A percentile compares a stretch with the other conserved stretches of the same genome.
These are phyloP conservation scores for Drosophila lacteicornis DNA, from an alignment of 1,140 invertebrate genomes.

Conservation along the genomic window DNA sequence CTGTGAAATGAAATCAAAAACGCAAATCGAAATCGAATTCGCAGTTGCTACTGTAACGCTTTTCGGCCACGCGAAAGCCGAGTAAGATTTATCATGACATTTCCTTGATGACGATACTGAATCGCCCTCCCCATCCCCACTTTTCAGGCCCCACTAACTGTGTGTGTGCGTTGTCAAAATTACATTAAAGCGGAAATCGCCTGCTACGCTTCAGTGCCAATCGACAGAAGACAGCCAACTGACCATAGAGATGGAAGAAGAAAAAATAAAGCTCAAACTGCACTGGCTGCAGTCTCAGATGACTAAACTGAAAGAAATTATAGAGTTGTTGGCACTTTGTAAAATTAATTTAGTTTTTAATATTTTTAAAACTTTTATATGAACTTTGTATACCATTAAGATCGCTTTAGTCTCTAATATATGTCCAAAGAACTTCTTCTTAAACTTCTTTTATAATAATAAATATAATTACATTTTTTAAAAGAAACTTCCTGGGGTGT, in stretches of 20 bases:
- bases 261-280: conserved; percentile 19
- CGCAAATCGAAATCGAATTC: conserved; percentile 55
- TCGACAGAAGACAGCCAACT: conserved; percentile 39
- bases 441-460: too few species aligned
- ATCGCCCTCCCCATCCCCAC: background rate
- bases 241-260: conserved; percentile 21
- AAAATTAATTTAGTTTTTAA: background rate
- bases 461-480: too few species aligned
- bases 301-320: conserved; percentile 13
- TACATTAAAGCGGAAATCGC: conserved; percentile 80
- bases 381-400: too few species aligned
- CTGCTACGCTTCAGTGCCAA: conserved; percentile 69
- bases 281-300: conserved; percentile 36
- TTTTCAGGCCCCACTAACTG: background rate
- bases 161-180: conserved; percentile 73
- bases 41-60: conserved; percentile 70
- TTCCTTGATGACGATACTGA: conserved; percentile 60
- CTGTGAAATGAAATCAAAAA: conserved; percentile 46
- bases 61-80: conserved; percentile 49
- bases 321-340: background rate
- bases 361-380: background rate
- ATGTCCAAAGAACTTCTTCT: too few species aligned
- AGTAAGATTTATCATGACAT: conserved; percentile 72
- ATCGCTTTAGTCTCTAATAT: too few species aligned
- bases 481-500: too few species aligned